These are phyloP conservation scores for Zele albiditarsus DNA, from an alignment of 2,888 invertebrate genomes.

Conservation along the genomic window DNA sequence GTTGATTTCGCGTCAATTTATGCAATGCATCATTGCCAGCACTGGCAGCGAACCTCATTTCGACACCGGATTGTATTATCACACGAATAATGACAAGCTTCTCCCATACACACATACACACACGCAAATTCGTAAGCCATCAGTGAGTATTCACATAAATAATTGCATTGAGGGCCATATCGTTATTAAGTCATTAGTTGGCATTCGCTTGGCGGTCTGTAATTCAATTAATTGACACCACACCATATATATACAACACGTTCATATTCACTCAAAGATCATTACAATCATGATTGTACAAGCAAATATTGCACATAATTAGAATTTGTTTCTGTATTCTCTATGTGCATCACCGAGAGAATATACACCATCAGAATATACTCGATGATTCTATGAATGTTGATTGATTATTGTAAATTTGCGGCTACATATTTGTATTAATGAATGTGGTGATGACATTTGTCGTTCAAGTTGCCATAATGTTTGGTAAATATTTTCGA, in stretches of 20 bases:
- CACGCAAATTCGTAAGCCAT: conserved; percentile 48
- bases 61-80: conserved; percentile 57
- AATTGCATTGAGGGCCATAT: conserved; percentile 58
- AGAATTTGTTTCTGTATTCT: not conserved
- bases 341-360: not conserved
- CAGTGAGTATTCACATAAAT: conserved; percentile 66
- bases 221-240: conserved; percentile 29
- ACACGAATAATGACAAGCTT: conserved; percentile 56
- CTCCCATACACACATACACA: conserved; percentile 34
- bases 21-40: conserved; percentile 48
- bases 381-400: not conserved
- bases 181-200: conserved; percentile 64
- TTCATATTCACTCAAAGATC: conserved; percentile 19
- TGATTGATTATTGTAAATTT: conserved; percentile 15
- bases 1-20: conserved; percentile 66
- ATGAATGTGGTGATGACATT: not conserved
- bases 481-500: too few species aligned
- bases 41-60: conserved; percentile 57
- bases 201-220: conserved; percentile 48
- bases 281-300: conserved; percentile 11
- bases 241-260: not conserved
- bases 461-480: not conserved
- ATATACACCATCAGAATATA: not conserved
- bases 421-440: not conserved
- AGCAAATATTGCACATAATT: not conserved